Evolutionary conservation across 2,113 vertebrate genomes (phyloP).

Genomic region (Upupa epops): DNA sequence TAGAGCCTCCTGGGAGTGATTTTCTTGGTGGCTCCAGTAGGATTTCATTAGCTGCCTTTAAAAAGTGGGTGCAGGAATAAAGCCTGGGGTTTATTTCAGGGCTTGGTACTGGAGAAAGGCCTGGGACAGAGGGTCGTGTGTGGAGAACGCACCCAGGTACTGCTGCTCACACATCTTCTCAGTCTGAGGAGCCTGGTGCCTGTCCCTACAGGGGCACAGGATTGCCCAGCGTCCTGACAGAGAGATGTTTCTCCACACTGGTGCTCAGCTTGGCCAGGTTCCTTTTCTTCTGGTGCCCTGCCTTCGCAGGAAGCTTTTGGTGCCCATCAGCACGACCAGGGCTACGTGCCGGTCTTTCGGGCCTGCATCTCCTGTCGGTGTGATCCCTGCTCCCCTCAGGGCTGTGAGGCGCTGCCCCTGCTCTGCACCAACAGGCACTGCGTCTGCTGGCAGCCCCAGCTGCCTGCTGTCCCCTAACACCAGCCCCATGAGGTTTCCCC

Average conservation of each 20-base stretch:
- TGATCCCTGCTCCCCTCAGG: not conserved
- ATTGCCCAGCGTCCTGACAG: not conserved
- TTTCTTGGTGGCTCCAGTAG: not conserved
- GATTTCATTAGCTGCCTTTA: constrained; percentile 16
- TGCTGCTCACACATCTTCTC: not conserved
- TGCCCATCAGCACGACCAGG: not conserved
- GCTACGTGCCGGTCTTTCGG: not conserved
- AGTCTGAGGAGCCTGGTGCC: not conserved
- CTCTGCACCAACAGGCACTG: not conserved
- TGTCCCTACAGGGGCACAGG: not conserved
- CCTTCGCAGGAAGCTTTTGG: not conserved
- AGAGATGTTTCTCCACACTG: not conserved
- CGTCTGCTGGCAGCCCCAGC: not conserved
- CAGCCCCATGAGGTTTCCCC: not conserved
- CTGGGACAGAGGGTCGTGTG: no score
- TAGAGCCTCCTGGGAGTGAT: not conserved
- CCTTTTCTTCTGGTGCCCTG: not conserved
- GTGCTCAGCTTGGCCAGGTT: not conserved
- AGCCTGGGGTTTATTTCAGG: not conserved
- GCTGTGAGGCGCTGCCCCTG: not conserved
- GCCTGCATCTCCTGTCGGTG: not conserved
- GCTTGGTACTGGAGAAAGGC: not conserved
- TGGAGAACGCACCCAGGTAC: not conserved
- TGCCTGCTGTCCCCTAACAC: not conserved
- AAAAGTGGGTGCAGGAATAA: not conserved